Base-by-base conservation (phyloP, 2,797 vertebrate species). In the Dendrocincla fuliginosa region DNA sequence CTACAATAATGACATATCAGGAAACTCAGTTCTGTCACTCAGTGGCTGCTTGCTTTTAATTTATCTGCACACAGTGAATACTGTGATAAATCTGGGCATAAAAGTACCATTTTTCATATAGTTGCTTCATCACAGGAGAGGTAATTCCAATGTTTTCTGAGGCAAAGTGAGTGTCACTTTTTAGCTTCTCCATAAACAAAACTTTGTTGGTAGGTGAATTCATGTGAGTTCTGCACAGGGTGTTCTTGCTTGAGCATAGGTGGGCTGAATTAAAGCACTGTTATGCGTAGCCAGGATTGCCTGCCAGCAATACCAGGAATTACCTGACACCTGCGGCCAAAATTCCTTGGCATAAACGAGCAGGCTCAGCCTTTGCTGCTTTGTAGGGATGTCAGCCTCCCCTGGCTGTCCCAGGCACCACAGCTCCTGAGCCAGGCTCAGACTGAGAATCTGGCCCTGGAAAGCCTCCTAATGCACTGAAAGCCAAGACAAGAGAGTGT, bases 271-370 rank as follows among this genome's bases (percentile, higher is more conserved):
- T 64, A 71, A 92, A 84, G 73, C 57, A 16, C 37, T 68, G 16
- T 46, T 85, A 50, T 2, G 9, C 78, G 33, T 11, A 47, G 61
- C 33, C 37, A 14, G 83, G 42, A 73, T 49, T 0, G 3, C 65
- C 61, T 81, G 89, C 84, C 91, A 91, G 93, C 49, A 2, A 30
- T 80, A 87, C 89, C 63, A 76, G 87, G 91, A 94, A 95, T 87
- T 83, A 78, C 50, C 73, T 84, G 42, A 76, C 35, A 86, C 61
- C 76, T 90, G 85, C 64, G 70, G 76, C 86, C 80, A 77, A 84
- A 90, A 90, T 88, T 86, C 83, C 80, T 78, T 83, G 85, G 82
- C 90, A 60, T 37, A 75, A 87, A 63, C 0, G 1, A 95, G 60
- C 49, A 77, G 47, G 52, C 73, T 90, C 46, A 63, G 88, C 46